Base-by-base conservation (phyloP, 2,888 invertebrate species). In the Antheraea yamamai region DNA sequence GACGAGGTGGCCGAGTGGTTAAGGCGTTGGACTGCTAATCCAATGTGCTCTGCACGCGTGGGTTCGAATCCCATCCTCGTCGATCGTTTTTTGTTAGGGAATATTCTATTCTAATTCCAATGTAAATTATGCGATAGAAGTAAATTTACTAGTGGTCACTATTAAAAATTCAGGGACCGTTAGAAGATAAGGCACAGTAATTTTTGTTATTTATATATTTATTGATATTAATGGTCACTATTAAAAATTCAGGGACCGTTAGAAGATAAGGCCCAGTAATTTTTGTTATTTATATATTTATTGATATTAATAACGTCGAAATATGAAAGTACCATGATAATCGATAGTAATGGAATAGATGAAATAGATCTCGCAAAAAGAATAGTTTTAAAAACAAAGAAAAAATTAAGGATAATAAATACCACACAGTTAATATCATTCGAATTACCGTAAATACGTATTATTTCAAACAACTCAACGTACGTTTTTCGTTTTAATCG, bases 1-100 rank as follows among this genome's bases (percentile, higher is more conserved):
- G 96, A 97, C 96, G 96, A 97, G 96, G 96, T 97, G 97, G 96
- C 97, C 97, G 97, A 97, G 97, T 96, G 97, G 97, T 97, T 97
- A 97, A 97, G 96, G 96, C 96, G 96, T 96, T 97, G 96, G 96
- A 96, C 96, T 97, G 97, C 97, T 97, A 97, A 97, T 97, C 97
- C 96, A 97, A 96, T 97, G 97, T 96, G 97, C 96, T 97, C 96
- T 97, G 96, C 97, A 96, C 97, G 97, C 97, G 96, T 96, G 96
- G 96, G 97, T 97, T 96, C 96, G 96, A 96, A 96, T 97, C 96
- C 96, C 96, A 96, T 96, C 96, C 96, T 96, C 96, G 96, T 96
- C 96, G 96, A 85, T 89, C 88, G 2, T 70, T 73, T n/a, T 73
- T 74, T 70, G 35, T 26, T 20, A 26, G 2, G 51, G n/a, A 2